These are phyloP conservation scores for Enteromius viviparus DNA, from an alignment of 2,797 vertebrate species.

Conservation along the genomic window DNA sequence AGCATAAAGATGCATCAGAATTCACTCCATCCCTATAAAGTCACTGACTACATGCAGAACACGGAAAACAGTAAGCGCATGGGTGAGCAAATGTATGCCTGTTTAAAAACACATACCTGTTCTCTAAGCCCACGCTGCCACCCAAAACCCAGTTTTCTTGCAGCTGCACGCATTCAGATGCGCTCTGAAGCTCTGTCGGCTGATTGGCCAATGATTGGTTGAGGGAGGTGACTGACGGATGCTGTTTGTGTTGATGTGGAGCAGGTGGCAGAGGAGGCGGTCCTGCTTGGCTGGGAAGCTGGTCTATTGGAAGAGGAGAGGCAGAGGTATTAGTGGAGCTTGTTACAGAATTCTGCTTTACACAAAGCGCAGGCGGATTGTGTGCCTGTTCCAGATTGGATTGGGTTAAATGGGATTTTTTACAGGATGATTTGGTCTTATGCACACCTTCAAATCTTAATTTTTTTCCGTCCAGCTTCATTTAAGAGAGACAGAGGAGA, in stretches of 20 bases:
- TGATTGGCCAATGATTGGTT: constrained; percentile 96
- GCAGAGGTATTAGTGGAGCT: constrained; percentile 40
- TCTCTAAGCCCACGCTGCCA: constrained; percentile 99
- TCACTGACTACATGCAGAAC: not conserved
- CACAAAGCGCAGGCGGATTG: constrained; percentile 3
- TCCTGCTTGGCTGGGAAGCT: constrained; percentile 88
- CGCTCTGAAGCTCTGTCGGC: constrained; percentile 97
- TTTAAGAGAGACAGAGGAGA: not conserved
- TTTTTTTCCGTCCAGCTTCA: not conserved
- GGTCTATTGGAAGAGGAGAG: constrained; percentile 78
- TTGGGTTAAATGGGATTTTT: constrained; percentile 28
- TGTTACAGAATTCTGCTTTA: constrained; percentile 30
- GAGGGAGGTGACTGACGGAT: constrained; percentile 95
- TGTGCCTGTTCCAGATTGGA: constrained; percentile 1
- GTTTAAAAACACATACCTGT: constrained; percentile 83
- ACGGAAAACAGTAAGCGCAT: not conserved
- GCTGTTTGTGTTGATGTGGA: constrained; percentile 91
- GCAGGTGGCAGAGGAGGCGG: constrained; percentile 91
- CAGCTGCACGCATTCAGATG: constrained; percentile 99
- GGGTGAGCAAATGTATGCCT: not conserved
- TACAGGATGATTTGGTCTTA: constrained; percentile 30
- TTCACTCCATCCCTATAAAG: not conserved
- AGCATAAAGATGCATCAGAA: not conserved
- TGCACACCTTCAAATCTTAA: constrained; percentile 5
- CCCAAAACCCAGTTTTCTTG: constrained; percentile 99